Conservation (phyloP, 2,888 invertebrate species). For the Griposia aprilina region DNA sequence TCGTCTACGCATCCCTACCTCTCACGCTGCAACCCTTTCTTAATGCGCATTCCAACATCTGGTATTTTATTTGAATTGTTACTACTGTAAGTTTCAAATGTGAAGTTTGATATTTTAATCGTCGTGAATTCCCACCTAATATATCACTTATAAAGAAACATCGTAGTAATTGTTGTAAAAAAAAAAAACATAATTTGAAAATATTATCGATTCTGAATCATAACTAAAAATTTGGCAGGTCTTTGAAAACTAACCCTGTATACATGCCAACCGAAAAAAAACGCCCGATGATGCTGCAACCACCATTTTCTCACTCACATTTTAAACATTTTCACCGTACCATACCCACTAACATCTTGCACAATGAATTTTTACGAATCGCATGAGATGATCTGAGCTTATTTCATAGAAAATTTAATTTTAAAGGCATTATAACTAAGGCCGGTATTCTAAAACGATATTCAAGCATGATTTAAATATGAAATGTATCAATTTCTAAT, state of each 20-base stretch:
- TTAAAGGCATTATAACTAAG: not conserved
- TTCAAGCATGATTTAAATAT: not conserved
- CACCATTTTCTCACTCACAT: not conserved
- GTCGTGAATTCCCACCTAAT: no score
- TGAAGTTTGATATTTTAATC: no score
- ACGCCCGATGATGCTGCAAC: slow-evolving; percentile 5
- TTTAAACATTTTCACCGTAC: not conserved
- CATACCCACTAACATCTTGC: not conserved
- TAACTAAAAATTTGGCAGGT: no score
- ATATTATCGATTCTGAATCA: no score
- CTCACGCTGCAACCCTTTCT: no score
- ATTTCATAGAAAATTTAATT: not conserved
- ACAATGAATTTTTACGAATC: not conserved
- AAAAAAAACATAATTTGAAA: no score
- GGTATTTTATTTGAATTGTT: no score
- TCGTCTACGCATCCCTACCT: no score
- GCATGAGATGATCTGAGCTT: not conserved
- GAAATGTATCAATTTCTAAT: not conserved
- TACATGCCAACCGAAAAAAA: slow-evolving; percentile 3
- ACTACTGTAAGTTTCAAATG: no score
- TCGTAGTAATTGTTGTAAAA: no score
- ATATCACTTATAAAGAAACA: no score
- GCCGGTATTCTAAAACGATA: not conserved
- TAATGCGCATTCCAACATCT: no score
- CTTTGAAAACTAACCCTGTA: not conserved